Base-by-base conservation (phyloP, 2,797 vertebrate genomes). In the Phalloptychus januarius region DNA sequence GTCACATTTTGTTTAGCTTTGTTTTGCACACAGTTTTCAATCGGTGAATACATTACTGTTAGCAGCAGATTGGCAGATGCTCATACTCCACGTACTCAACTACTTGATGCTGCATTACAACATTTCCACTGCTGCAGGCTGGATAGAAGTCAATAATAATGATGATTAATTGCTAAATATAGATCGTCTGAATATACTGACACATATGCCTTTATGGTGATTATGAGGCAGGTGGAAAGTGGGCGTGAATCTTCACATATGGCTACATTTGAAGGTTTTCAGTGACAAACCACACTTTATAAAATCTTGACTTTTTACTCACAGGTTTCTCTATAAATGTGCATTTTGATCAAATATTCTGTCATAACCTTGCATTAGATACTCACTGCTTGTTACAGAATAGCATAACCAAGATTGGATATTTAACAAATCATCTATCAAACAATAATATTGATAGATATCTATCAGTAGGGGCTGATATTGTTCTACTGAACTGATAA, bases 191-290 rank as follows among this genome's bases (percentile, higher is more conserved):
- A 77, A 25, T 74, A n/a, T 70, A 69, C 40, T 79, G 67, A 31
- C 54, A 61, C 0, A 5, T 61, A 65, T 71, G 71, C 25, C 61
- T 46, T 28, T 28, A 44, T 16, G 48, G 67, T 79, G 69, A 38
- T 18, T 38, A 48, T 28, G 46, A 16, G 52, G 16, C 69, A 79
- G 70, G 46, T 52, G 42, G 67, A 74, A 20, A 38, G 46, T n/a
- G 42, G 67, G 50, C 13, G 40, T 71, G 69, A 77, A 72, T 48
- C 56, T 50, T 75, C 61, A 44, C 31, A 77, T 56, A 80, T 31
- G 33, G 20, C 28, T 28, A 38, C 28, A 15, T 70, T 75, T 72
- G 50, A 85, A 72, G 2, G 25, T 80, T 83, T 74, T 75, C 31
- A 76, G 7, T 33, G 28, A 44, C 77, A 75, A 75, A 48, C 33